Evolutionary conservation across 2,888 invertebrate species (phyloP), one percentile per base, ranked within the genome.

Genomic region (Andrena dorsata): DNA sequence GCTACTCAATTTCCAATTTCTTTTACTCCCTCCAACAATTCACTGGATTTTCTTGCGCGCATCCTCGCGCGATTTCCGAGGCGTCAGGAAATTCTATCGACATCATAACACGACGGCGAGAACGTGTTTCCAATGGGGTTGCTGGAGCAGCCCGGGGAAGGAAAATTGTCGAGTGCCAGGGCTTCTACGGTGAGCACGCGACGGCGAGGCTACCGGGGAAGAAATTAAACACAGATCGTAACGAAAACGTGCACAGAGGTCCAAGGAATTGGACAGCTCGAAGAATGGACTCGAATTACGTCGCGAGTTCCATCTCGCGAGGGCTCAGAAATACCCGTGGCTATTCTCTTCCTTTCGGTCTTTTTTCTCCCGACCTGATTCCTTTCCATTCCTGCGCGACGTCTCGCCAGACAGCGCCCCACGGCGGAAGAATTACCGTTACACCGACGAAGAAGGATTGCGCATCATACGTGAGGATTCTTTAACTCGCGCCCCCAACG

Each of bases 261-360:
- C 30, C 20, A 70, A 58, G 84, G 35, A 53, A 70, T 85, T 76
- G 61, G 76, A 81, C 76, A 77, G 77, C 72, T 74, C 71, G 78
- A 88, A 81, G 86, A 80, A 88, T 80, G 70, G 71, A 73, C 56
- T 65, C 70, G 68, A 85, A 88, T 88, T 83, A 85, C 81, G 68
- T 70, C 64, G 69, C 75, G 56, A 56, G 66, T 65, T 80, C 77
- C 63, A 53, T 87, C 71, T 76, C 32, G 26, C 35, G 66, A 68
- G 81, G 63, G 49, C 63, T 58, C 56, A 30, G 63, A 72, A 68
- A 76, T 69, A 75, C 61, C 8, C 20, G 56, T 30, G 51, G 60
- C 66, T 60, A 41, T 81, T 76, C 76, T 69, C 66, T 71, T 51
- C 51, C 66, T 77, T 74, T 76, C 58, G 72, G 51, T 23, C 65